These are phyloP conservation scores for Zeuzera pyrina DNA, from an alignment of 2,888 invertebrate genomes.

Conservation along the genomic window DNA sequence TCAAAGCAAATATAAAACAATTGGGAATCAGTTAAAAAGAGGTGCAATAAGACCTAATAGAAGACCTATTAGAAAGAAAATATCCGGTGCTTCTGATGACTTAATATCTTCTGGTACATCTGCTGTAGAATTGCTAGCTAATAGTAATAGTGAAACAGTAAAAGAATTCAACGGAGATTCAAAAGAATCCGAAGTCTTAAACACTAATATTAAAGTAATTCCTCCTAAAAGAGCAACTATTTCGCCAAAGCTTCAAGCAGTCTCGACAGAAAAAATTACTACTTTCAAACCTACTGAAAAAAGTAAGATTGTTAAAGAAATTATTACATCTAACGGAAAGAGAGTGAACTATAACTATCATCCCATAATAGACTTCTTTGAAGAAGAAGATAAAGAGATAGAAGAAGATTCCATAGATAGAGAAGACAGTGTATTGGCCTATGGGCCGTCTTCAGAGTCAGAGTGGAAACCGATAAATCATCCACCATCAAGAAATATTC, in stretches of 20 bases:
- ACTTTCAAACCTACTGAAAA: constrained; percentile 27
- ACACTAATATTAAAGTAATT: constrained; percentile 25
- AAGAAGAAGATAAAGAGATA: constrained; percentile 44
- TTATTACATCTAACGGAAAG: constrained; percentile 41
- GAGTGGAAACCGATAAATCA: constrained; percentile 68
- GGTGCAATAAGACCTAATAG: constrained; percentile 47
- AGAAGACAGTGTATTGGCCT: constrained; percentile 43
- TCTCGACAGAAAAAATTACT: constrained; percentile 32
- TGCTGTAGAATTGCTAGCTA: constrained; percentile 41
- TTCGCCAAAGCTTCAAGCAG: constrained; percentile 46
- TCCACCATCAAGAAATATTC: constrained; percentile 34
- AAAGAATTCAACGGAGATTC: constrained; percentile 47
- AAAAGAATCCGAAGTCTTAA: constrained; percentile 40
- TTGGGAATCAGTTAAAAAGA: constrained; percentile 48
- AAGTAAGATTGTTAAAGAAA: constrained; percentile 26
- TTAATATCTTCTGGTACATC: constrained; percentile 56
- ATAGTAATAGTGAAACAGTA: constrained; percentile 33
- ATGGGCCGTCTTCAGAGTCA: constrained; percentile 38
- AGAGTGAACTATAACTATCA: constrained; percentile 87
- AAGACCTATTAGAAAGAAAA: constrained; percentile 60
- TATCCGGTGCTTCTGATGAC: constrained; percentile 51
- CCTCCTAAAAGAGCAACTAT: constrained; percentile 40
- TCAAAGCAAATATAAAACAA: constrained; percentile 43
- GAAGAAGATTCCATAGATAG: constrained; percentile 50
- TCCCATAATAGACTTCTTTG: constrained; percentile 87